These are phyloP conservation scores for Agapornis roseicollis DNA, from an alignment of 2,113 vertebrate genomes.

Conservation along the genomic window DNA sequence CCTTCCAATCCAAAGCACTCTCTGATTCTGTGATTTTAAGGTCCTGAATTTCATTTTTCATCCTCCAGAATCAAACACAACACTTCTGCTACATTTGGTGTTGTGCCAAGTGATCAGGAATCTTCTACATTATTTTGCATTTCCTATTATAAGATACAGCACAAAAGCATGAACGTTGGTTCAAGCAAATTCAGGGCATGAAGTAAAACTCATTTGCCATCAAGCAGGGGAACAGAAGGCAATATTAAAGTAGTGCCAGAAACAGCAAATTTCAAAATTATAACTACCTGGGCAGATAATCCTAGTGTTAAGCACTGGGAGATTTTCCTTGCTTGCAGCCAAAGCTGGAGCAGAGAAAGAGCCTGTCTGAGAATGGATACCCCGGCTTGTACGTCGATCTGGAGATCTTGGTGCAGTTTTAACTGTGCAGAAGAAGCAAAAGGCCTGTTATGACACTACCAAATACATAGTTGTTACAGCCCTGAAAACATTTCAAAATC, in stretches of 20 bases:
- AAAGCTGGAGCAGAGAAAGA: conserved; percentile 84
- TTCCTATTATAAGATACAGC: not conserved
- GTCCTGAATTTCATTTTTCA: not conserved
- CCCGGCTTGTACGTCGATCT: conserved; percentile 82
- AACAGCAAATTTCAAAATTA: not conserved
- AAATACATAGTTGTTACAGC: not conserved
- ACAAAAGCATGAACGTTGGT: rapidly evolving
- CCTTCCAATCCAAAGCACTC: not conserved
- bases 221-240: not conserved
- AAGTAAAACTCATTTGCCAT: not conserved
- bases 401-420: conserved; percentile 84
- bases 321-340: conserved; percentile 92
- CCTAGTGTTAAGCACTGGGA: conserved; percentile 96
- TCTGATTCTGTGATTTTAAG: rapidly evolving
- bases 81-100: not conserved
- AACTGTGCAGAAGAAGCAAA: conserved; percentile 44
- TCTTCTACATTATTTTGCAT: not conserved
- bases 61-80: not conserved
- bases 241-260: not conserved
- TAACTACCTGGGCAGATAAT: conserved; percentile 95
- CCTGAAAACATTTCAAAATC: not conserved
- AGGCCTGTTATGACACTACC: not conserved
- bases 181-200: not conserved
- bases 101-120: not conserved
- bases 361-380: conserved; percentile 81